Conservation (phyloP, 2,888 invertebrate species). For the Mimachlamys varia region DNA sequence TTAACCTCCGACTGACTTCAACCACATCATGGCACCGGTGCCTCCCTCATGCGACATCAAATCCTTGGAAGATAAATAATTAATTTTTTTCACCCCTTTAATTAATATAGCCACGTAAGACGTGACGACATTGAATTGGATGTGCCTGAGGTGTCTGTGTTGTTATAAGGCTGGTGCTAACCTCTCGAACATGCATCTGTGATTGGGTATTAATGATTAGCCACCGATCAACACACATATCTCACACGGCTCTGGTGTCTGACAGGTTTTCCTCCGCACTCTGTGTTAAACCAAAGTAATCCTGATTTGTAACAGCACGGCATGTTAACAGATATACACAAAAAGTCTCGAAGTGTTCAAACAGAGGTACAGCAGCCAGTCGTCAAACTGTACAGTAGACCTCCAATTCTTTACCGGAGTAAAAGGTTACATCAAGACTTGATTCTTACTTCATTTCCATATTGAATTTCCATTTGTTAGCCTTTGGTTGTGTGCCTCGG, state of each 20-base stretch:
- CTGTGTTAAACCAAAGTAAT: background rate
- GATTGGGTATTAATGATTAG: conserved; percentile 12
- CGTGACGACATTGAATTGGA: background rate
- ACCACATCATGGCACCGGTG: background rate
- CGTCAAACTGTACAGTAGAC: background rate
- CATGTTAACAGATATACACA: background rate
- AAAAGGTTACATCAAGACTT: conserved; percentile 3
- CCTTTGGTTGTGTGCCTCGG: background rate
- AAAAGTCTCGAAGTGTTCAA: background rate
- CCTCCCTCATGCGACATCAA: background rate
- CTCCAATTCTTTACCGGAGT: background rate
- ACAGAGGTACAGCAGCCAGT: background rate
- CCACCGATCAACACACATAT: background rate
- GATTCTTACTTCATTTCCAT: conserved; percentile 36
- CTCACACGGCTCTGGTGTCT: background rate
- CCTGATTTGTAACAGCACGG: conserved; percentile 15
- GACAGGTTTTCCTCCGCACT: background rate
- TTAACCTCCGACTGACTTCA: background rate
- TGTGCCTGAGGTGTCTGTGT: background rate
- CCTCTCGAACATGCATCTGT: background rate
- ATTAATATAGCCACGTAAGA: background rate
- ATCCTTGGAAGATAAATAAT: background rate
- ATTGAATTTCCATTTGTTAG: conserved; percentile 28
- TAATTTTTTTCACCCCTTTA: background rate
- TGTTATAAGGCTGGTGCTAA: background rate